Evolutionary conservation across 2,888 invertebrate species (phyloP).

Genomic region (Timandra comae): DNA sequence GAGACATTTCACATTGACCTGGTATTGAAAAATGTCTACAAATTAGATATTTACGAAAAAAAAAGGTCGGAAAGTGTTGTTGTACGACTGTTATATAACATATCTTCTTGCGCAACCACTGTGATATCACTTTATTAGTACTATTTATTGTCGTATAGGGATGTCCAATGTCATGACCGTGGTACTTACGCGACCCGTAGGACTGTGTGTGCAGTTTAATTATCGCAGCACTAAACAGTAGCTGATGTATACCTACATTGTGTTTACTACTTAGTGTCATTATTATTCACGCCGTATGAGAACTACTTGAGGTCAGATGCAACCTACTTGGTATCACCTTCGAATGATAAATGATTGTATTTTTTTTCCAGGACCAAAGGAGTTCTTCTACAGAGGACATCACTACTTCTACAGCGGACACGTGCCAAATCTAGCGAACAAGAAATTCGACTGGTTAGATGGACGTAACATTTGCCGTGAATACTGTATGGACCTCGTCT

Average conservation of each 20-base stretch:
- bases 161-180: slow-evolving; percentile 65
- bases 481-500: slow-evolving; percentile 95
- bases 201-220: slow-evolving; percentile 19
- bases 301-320: slow-evolving; percentile 29
- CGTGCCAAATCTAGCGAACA: slow-evolving; percentile 85
- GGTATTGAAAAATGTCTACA: slow-evolving; percentile 23
- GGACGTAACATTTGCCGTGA: slow-evolving; percentile 93
- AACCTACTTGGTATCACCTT: slow-evolving; percentile 15
- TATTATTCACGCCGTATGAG: slow-evolving; percentile 23
- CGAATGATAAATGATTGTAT: slow-evolving; percentile 1
- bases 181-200: slow-evolving; percentile 48
- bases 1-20: slow-evolving; percentile 14
- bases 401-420: slow-evolving; percentile 93
- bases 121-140: slow-evolving; percentile 36
- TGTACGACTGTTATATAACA: slow-evolving; percentile 42
- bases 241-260: slow-evolving; percentile 18
- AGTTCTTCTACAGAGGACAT: slow-evolving; percentile 90
- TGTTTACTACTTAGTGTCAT: slow-evolving; percentile 14
- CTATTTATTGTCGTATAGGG: slow-evolving; percentile 39
- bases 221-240: slow-evolving; percentile 27
- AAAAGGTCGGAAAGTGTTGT: slow-evolving; percentile 39
- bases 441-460: slow-evolving; percentile 93
- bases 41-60: slow-evolving; percentile 14
- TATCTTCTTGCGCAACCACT: slow-evolving; percentile 36
- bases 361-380: slow-evolving; percentile 86